These are phyloP conservation scores for Chroicocephalus ridibundus DNA, from an alignment of 2,113 vertebrate genomes.

Conservation along the genomic window DNA sequence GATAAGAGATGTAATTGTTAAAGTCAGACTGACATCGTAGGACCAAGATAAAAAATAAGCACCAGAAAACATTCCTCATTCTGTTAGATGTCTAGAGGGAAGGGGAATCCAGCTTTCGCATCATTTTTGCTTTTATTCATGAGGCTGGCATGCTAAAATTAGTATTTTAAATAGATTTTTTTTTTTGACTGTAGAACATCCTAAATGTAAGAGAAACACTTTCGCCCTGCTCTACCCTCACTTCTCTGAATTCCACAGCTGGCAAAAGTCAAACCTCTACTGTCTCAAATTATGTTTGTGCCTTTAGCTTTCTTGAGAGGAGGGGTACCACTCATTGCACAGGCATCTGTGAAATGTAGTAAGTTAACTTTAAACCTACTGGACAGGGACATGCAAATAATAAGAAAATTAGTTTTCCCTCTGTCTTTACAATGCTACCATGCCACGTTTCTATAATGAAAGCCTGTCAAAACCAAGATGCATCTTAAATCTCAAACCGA, in stretches of 20 bases:
- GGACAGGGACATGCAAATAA: neutral
- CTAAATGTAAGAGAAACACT: neutral
- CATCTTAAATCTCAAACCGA: neutral
- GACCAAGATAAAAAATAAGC: neutral
- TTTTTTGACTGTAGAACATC: neutral
- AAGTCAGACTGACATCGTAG: neutral
- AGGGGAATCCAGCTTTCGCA: neutral
- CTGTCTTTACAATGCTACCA: neutral
- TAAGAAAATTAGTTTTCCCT: neutral
- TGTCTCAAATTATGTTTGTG: neutral
- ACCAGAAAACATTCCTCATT: neutral
- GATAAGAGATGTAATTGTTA: neutral
- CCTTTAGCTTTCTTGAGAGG: neutral
- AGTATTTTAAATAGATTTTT: neutral
- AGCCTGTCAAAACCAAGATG: neutral
- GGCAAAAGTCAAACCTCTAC: neutral
- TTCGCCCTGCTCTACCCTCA: fast-evolving
- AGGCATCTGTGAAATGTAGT: neutral
- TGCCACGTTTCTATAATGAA: neutral
- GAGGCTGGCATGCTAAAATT: neutral
- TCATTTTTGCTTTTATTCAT: neutral
- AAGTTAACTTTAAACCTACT: neutral
- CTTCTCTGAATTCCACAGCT: neutral
- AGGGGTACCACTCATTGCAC: neutral
- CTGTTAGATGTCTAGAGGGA: neutral